A percentile compares a stretch with the other conserved stretches of the same genome.
These are phyloP conservation scores for Chascanopsetta lugubris DNA, from an alignment of 2,113 vertebrate species.

Conservation along the genomic window DNA sequence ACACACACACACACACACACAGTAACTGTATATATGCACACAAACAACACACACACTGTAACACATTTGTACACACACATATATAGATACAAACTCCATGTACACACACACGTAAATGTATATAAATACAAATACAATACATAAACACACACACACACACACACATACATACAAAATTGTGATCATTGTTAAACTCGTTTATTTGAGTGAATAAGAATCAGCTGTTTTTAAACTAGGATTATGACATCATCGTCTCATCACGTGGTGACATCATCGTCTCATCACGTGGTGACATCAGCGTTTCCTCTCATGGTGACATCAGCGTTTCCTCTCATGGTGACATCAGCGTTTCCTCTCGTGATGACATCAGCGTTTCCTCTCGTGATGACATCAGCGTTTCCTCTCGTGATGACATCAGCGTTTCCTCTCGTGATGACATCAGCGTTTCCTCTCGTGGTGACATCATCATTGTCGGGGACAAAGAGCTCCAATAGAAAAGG, in stretches of 20 bases:
- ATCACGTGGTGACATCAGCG: no score
- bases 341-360: conserved; percentile 13
- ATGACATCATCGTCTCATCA: conserved; percentile 35
- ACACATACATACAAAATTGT: conserved; percentile 33
- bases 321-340: conserved; percentile 18
- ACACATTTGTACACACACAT: no score
- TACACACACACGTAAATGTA: background rate
- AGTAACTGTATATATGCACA: no score
- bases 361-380: conserved; percentile 32
- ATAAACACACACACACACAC: background rate
- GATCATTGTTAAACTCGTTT: conserved; percentile 45
- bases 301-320: conserved; percentile 49
- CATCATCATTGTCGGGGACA: conserved; percentile 36
- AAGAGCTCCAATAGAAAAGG: conserved; percentile 30
- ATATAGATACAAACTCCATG: conserved; percentile 4
- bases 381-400: conserved; percentile 31
- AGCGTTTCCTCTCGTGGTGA: no score
- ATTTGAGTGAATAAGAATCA: background rate
- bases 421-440: conserved; percentile 32
- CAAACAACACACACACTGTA: background rate
- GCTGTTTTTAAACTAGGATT: conserved; percentile 38
- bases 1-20: background rate
- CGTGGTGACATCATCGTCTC: conserved; percentile 29
- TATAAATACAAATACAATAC: background rate
- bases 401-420: conserved; percentile 25